These are phyloP conservation scores for Diarsia mendica DNA, from an alignment of 2,888 invertebrate genomes.

Conservation along the genomic window DNA sequence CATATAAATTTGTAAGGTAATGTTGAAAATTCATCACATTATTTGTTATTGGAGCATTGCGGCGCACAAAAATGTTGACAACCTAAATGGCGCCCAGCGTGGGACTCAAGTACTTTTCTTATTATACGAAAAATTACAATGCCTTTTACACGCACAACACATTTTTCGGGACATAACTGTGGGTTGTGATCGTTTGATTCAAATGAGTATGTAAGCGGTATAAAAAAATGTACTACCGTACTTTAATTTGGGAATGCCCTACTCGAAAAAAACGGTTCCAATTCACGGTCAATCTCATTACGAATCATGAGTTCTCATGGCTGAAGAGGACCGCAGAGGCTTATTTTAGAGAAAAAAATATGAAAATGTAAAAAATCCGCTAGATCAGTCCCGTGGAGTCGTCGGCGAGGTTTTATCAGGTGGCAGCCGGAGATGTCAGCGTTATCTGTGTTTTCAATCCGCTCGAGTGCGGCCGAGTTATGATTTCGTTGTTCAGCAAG, in stretches of 20 bases:
- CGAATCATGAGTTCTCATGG: constrained; percentile 19
- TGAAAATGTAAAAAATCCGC: constrained; percentile 42
- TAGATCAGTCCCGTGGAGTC: constrained; percentile 41
- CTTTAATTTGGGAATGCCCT: constrained; percentile 11
- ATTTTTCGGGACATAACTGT: not conserved
- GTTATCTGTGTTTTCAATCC: constrained; percentile 70
- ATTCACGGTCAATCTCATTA: constrained; percentile 49
- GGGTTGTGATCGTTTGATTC: not conserved
- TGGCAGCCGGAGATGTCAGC: constrained; percentile 60
- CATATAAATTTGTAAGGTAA: constrained; percentile 38
- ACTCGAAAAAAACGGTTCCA: constrained; percentile 20
- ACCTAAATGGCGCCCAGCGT: constrained; percentile 36
- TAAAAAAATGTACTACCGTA: not conserved
- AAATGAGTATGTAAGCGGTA: not conserved
- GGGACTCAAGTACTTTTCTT: constrained; percentile 12
- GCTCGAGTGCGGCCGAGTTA: constrained; percentile 71
- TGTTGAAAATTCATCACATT: constrained; percentile 36
- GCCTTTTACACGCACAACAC: not conserved
- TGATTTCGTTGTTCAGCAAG: constrained; percentile 71
- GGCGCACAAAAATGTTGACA: constrained; percentile 12
- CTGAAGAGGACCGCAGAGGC: constrained; percentile 21
- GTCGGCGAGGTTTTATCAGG: constrained; percentile 58
- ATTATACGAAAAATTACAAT: constrained; percentile 1
- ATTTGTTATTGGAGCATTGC: constrained; percentile 29
- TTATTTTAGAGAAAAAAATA: constrained; percentile 39